phyloP scores from a whole-genome alignment of 2,888 invertebrate species.

The Cyrtodaria siliqua region DNA sequence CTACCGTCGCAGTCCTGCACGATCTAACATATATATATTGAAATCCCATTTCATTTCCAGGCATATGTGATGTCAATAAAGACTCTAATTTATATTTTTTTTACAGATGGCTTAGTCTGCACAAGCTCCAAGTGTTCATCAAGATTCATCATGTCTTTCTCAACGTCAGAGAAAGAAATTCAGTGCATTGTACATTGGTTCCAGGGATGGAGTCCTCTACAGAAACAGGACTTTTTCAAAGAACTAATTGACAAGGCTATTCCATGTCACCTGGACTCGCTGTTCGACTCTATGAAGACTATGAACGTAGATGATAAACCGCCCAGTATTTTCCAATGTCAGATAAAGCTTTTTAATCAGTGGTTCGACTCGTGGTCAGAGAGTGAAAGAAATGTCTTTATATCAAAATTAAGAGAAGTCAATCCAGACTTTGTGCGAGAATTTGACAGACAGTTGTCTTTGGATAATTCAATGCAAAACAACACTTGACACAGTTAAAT shows the following conservation, averaged over 20 bases:
- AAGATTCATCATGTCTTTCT: conserved; percentile 70
- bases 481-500: too few relatives aligned
- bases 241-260: conserved; percentile 80
- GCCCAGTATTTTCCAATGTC: conserved; percentile 86
- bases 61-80: too few relatives aligned
- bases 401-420: conserved; percentile 79
- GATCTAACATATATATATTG: too few relatives aligned
- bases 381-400: conserved; percentile 80
- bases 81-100: too few relatives aligned
- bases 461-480: conserved; percentile 50
- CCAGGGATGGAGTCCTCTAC: conserved; percentile 75
- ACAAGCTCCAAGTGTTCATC: too few relatives aligned
- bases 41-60: too few relatives aligned
- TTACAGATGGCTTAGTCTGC: too few relatives aligned
- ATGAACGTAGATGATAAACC: conserved; percentile 82
- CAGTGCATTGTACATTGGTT: conserved; percentile 83
- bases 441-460: conserved; percentile 77
- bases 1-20: too few relatives aligned
- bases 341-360: conserved; percentile 85
- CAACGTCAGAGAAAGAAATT: conserved; percentile 77
- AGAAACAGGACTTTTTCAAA: conserved; percentile 81
- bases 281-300: conserved; percentile 79
- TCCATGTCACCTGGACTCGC: conserved; percentile 78
- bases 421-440: conserved; percentile 82
- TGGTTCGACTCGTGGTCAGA: conserved; percentile 85